A percentile compares a stretch with the other conserved stretches of the same genome.
Conservation (phyloP, 2,797 vertebrate genomes). For the Smutsia gigantea region DNA sequence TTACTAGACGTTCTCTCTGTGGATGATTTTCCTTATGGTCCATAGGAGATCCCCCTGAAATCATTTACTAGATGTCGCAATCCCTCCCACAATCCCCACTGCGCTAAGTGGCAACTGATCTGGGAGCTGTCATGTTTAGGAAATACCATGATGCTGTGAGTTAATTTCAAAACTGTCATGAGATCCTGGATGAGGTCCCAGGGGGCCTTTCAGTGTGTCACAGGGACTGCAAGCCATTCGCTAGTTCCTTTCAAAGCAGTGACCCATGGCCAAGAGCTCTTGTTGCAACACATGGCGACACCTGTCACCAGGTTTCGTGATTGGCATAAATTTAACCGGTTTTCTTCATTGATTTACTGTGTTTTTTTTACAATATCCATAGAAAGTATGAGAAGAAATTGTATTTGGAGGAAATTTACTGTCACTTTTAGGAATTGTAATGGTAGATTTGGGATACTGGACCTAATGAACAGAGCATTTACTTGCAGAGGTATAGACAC, state of each 20-base stretch:
- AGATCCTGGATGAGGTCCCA: constrained; percentile 50
- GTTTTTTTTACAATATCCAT: background rate
- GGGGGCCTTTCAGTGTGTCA: constrained; percentile 51
- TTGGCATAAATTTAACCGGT: constrained; percentile 64
- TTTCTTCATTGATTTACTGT: background rate
- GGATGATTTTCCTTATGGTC: background rate
- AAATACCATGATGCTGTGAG: constrained; percentile 19
- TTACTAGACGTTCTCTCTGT: background rate
- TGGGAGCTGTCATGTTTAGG: constrained; percentile 51
- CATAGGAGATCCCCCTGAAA: background rate
- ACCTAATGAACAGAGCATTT: background rate
- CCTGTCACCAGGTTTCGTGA: constrained; percentile 65
- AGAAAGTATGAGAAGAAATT: background rate
- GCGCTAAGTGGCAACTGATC: background rate
- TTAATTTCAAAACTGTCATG: constrained; percentile 66
- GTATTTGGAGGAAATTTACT: background rate
- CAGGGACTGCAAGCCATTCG: background rate
- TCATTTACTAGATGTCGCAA: background rate
- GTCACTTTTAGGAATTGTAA: background rate
- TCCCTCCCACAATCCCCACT: background rate
- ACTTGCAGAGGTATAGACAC: background rate
- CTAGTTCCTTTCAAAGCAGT: constrained; percentile 58
- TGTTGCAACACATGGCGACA: constrained; percentile 72
- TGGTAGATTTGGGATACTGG: background rate
- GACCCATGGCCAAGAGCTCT: constrained; percentile 63